Conservation (phyloP, 1,140 invertebrate genomes). For the Spodoptera litura region DNA sequence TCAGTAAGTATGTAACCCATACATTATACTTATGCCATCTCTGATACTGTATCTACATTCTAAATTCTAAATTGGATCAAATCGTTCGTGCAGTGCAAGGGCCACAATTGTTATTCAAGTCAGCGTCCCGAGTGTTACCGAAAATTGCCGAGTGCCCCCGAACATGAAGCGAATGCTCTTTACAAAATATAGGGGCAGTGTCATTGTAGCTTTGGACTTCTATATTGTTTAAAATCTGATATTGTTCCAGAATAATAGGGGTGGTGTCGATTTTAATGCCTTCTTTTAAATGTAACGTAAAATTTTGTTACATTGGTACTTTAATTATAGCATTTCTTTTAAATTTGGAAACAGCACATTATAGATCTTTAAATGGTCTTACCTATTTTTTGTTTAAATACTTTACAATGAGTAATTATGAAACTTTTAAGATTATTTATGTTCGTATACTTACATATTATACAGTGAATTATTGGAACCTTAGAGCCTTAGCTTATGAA, state of each 20-base stretch:
- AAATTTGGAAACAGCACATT: no score
- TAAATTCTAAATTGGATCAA: conserved; percentile 48
- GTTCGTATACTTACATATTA: no score
- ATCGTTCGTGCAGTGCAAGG: conserved; percentile 42
- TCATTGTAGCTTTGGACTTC: background rate
- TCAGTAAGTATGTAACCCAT: no score
- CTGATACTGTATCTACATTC: conserved; percentile 23
- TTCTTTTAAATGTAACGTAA: background rate
- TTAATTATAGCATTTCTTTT: background rate
- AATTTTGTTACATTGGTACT: background rate
- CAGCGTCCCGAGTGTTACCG: conserved; percentile 22
- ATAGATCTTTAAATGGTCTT: no score
- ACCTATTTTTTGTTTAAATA: background rate
- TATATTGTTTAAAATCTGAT: background rate
- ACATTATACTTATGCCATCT: background rate
- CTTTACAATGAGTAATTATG: background rate
- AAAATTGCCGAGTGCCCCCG: conserved; percentile 28
- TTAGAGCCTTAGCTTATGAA: no score
- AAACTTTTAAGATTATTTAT: no score
- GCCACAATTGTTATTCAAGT: conserved; percentile 48
- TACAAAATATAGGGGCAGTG: conserved; percentile 2
- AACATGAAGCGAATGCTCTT: background rate
- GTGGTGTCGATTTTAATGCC: background rate
- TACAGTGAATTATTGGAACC: no score
- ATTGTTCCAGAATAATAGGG: background rate